A percentile compares a stretch with the other conserved stretches of the same genome.
phyloP scores from a whole-genome alignment of 2,113 vertebrate species.

The Phasianus colchicus region DNA sequence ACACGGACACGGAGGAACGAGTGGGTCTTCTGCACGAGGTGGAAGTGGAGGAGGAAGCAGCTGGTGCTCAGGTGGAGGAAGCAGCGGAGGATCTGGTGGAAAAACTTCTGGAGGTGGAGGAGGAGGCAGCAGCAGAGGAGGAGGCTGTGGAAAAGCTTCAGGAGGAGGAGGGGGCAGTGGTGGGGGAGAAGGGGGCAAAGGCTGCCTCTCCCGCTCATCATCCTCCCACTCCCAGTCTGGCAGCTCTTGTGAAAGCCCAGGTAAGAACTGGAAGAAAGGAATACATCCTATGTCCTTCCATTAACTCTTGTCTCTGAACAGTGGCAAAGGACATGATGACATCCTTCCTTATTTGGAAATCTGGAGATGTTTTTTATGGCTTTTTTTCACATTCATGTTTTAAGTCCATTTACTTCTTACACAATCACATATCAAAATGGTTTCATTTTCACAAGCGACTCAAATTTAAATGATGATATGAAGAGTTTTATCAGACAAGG shows the following conservation, averaged over 20 bases:
- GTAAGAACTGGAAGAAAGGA: conserved; percentile 7
- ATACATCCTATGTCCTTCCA: not conserved
- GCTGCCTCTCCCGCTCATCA: conserved; percentile 34
- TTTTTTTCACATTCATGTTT: not conserved
- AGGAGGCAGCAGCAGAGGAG: not conserved
- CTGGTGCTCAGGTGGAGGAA: not conserved
- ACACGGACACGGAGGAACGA: not conserved
- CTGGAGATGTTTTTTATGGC: not conserved
- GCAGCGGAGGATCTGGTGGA: not conserved
- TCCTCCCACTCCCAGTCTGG: conserved; percentile 31
- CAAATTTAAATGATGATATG: fast-evolving
- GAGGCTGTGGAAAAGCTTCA: conserved; percentile 11
- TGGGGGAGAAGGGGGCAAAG: conserved; percentile 38
- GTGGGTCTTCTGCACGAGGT: not conserved
- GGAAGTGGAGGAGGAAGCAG: not conserved
- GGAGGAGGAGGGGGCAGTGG: conserved; percentile 26
- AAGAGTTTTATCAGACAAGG: not conserved
- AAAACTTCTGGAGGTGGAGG: conserved; percentile 22
- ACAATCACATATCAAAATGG: not conserved
- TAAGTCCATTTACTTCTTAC: not conserved
- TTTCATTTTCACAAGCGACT: not conserved
- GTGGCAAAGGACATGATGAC: not conserved
- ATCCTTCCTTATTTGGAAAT: not conserved
- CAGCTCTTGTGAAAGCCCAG: conserved; percentile 13
- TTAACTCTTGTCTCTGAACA: not conserved